These are phyloP conservation scores for Percopsis omiscomaycus DNA, from an alignment of 2,797 vertebrate genomes.

Conservation along the genomic window DNA sequence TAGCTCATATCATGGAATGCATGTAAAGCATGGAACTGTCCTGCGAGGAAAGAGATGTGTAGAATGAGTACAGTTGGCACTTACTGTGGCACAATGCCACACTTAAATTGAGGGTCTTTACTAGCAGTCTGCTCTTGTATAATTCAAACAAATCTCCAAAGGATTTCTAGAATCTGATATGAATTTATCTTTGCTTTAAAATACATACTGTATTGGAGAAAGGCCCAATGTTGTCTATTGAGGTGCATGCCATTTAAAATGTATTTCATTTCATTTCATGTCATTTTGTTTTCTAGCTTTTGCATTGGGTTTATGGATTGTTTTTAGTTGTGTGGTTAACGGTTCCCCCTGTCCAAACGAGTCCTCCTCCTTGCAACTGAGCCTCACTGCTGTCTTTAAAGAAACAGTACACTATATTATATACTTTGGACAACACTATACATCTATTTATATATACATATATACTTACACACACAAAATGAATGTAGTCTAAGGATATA, in stretches of 20 bases:
- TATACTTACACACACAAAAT: slow-evolving; percentile 30
- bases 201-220: not conserved
- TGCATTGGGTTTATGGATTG: slow-evolving; percentile 41
- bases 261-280: slow-evolving; percentile 54
- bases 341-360: slow-evolving; percentile 72
- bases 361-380: slow-evolving; percentile 57
- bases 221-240: slow-evolving; percentile 49
- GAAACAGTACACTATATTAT: slow-evolving; percentile 37
- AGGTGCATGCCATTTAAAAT: slow-evolving; percentile 77
- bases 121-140: slow-evolving; percentile 2
- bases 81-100: slow-evolving; percentile 45
- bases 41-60: slow-evolving; percentile 8
- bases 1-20: slow-evolving; percentile 31
- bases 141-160: slow-evolving; percentile 32
- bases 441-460: slow-evolving; percentile 42
- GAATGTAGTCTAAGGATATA: not conserved
- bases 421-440: slow-evolving; percentile 32
- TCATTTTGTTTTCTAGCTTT: slow-evolving; percentile 27
- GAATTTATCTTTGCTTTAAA: slow-evolving; percentile 4
- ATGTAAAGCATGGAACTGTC: slow-evolving; percentile 44
- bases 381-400: slow-evolving; percentile 53
- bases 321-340: slow-evolving; percentile 67
- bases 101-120: slow-evolving; percentile 30
- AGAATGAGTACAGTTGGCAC: slow-evolving; percentile 58
- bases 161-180: slow-evolving; percentile 4